Evolutionary conservation across 2,797 vertebrate genomes (phyloP).

Genomic region (Otus scops): DNA sequence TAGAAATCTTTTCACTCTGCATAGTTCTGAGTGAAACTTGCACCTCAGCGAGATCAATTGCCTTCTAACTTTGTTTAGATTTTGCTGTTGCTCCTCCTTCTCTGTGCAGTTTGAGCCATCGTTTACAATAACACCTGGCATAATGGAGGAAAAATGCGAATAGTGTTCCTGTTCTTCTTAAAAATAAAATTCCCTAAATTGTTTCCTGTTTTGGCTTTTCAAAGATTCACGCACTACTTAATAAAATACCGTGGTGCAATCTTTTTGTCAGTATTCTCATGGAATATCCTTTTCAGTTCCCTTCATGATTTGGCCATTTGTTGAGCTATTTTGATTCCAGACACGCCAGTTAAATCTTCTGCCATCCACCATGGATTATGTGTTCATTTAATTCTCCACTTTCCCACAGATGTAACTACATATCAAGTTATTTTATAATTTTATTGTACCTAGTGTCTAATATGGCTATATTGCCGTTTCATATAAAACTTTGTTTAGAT

Average conservation of each 20-base stretch:
- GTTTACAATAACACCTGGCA: background rate
- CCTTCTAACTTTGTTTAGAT: background rate
- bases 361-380: accelerated
- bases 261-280: background rate
- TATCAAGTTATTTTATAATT: background rate
- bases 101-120: background rate
- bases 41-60: background rate
- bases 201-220: background rate
- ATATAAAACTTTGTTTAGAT: background rate
- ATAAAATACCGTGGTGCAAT: background rate
- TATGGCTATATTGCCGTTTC: background rate
- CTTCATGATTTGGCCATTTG: background rate
- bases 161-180: background rate
- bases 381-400: background rate
- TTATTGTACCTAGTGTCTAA: background rate
- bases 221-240: background rate
- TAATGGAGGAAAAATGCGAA: background rate
- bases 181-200: background rate
- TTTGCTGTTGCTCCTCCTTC: background rate
- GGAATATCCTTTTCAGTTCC: background rate
- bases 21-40: background rate
- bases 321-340: background rate
- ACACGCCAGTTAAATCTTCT: background rate
- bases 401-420: background rate
- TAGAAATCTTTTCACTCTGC: background rate